These are phyloP conservation scores for Cheirogaleus medius DNA, from an alignment of 2,113 vertebrate species.

Conservation along the genomic window DNA sequence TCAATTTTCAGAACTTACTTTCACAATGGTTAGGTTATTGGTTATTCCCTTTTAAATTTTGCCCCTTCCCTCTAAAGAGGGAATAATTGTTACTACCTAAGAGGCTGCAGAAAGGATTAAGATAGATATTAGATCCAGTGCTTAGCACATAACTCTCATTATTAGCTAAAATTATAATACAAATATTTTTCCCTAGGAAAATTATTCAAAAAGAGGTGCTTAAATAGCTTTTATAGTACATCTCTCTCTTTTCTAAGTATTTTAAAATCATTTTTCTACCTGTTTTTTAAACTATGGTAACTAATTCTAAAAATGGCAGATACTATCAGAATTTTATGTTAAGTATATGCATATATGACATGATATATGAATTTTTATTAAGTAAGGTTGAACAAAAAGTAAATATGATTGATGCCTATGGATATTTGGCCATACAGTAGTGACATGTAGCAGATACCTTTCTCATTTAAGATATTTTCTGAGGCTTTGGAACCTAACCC, in stretches of 20 bases:
- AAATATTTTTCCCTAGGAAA: background rate
- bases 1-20: conserved; percentile 39
- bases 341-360: background rate
- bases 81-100: background rate
- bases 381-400: conserved; percentile 6
- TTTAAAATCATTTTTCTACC: background rate
- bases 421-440: background rate
- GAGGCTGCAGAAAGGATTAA: background rate
- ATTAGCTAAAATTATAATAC: background rate
- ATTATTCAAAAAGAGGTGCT: conserved; percentile 6
- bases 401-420: background rate
- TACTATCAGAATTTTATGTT: background rate
- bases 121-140: background rate
- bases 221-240: conserved; percentile 9
- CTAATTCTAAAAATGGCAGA: background rate
- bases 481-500: background rate
- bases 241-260: background rate
- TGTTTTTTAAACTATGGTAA: background rate
- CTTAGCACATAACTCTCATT: background rate
- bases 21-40: background rate
- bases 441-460: background rate
- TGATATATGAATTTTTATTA: background rate
- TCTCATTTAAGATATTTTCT: conserved; percentile 21
- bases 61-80: background rate
- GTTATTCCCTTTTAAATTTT: background rate